Evolutionary conservation across 2,888 invertebrate genomes (phyloP), one percentile per base, ranked within the genome.

Genomic region (Eupithecia pulchellata): DNA sequence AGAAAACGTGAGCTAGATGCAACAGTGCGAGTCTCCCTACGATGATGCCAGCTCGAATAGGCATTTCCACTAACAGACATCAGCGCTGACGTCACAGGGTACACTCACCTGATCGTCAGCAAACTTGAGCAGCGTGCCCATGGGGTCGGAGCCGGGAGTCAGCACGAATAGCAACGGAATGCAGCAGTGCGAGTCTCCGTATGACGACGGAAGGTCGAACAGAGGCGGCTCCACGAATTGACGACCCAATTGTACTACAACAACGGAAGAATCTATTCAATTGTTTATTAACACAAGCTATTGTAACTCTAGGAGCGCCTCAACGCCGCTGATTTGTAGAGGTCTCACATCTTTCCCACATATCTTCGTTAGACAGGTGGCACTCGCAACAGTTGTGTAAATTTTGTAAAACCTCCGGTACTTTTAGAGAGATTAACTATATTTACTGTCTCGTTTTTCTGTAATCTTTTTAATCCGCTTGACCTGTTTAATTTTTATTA

Each of bases 141-240:
- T 98, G 0, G 99, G 99, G 94, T 99, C 99, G 0, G 98, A 97
- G 4, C 99, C 99, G 0, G 99, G 98, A 0, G 98, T 98, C 73
- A 99, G 91, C 32, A 99, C 96, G 84, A 99, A 99, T 81, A 99
- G 97, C 71, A 99, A 89, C 0, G 99, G 99, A n/a, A 98, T 96
- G 82, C 96, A 96, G 84, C 96, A 97, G 81, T 97, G 97, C 0
- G 99, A 99, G 85, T 99, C 98, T 0, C 95, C 92, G 86, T 97
- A 99, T 0, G 98, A 98, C 2, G 98, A 97, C 0, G 94, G 90
- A 77, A 99, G 92, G 90, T 99, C 98, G 86, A 99, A 99, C 0
- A 98, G 96, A 0, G 99, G 99, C 0, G 99, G 98, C 85, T 98
- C 98, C 11, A 98, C 96, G 86, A 97, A 99, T 82, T 96, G 94